Conservation (phyloP, 2,113 vertebrate genomes). For the Conger conger region DNA sequence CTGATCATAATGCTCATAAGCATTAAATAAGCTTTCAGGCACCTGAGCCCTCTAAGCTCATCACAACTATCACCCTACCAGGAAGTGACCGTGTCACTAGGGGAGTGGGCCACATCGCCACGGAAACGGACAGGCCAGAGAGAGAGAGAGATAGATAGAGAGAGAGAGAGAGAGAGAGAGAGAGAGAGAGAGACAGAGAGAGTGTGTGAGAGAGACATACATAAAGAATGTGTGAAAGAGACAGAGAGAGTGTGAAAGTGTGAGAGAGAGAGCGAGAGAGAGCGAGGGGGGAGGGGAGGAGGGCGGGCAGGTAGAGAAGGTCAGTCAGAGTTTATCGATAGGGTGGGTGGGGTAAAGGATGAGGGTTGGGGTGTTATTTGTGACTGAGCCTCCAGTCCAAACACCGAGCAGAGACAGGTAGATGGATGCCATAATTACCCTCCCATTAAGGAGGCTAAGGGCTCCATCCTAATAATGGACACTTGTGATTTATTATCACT, state of each 20-base stretch:
- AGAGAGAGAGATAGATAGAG: constrained; percentile 1
- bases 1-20: background rate
- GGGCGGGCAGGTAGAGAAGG: background rate
- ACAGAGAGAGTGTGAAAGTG: background rate
- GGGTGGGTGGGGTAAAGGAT: background rate
- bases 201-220: too few species aligned
- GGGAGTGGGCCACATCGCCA: background rate
- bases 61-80: background rate
- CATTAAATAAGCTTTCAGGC: background rate
- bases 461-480: too few species aligned
- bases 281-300: too few species aligned
- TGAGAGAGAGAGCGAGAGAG: background rate
- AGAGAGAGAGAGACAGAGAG: constrained; percentile 1
- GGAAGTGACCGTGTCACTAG: background rate
- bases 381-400: background rate
- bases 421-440: constrained; percentile 37
- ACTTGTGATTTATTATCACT: too few species aligned
- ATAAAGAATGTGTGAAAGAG: too few species aligned
- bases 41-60: constrained; percentile 14
- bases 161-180: too few species aligned
- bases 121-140: too few species aligned
- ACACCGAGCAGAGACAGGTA: constrained; percentile 22
- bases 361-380: constrained; percentile 5
- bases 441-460: constrained; percentile 28
- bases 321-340: constrained; percentile 25